Conservation (phyloP, 2,888 invertebrate genomes). For the Leptarthrus brevirostris region DNA sequence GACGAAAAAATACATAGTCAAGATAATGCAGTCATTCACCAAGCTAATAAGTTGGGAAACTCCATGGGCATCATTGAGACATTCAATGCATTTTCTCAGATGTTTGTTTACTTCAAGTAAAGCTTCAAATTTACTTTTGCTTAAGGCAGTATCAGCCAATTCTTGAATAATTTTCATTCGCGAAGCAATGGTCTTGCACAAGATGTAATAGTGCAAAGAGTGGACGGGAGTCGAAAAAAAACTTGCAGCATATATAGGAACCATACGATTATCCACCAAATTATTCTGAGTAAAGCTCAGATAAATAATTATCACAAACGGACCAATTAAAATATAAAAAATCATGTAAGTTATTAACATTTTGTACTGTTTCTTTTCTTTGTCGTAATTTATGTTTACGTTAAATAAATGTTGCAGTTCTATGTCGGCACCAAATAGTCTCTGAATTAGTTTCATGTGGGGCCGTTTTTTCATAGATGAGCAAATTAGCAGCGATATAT, state of each 20-base stretch:
- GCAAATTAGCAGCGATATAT: neutral
- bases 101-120: neutral
- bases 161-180: slow-evolving; percentile 1
- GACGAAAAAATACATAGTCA: neutral
- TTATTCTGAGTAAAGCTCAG: neutral
- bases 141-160: neutral
- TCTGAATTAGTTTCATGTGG: neutral
- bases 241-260: neutral
- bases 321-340: neutral
- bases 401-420: neutral
- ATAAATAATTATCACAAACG: neutral
- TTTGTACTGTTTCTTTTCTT: neutral
- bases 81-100: neutral
- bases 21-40: slow-evolving; percentile 4
- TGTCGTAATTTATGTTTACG: neutral
- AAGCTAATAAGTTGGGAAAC: slow-evolving; percentile 1
- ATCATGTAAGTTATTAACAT: neutral
- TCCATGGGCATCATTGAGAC: slow-evolving; percentile 6
- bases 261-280: neutral
- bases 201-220: neutral
- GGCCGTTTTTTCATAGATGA: neutral
- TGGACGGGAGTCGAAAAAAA: neutral
- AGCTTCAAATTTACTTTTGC: neutral
- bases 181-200: neutral
- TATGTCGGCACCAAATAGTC: neutral